Base-by-base conservation (phyloP, 2,888 invertebrate species). In the Agrotis puta region DNA sequence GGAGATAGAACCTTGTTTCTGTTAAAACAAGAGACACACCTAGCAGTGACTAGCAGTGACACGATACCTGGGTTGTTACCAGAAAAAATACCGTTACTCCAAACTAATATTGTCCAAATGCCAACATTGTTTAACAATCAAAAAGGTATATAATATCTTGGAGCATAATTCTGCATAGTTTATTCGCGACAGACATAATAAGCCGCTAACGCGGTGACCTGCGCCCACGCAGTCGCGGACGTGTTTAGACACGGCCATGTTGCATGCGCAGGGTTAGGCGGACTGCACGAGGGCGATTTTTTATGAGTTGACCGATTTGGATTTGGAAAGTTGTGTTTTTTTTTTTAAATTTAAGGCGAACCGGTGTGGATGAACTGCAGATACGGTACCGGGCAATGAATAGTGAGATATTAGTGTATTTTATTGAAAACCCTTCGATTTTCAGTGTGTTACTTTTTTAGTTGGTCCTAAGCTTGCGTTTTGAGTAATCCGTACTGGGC, bases 121-220 rank as follows among this genome's bases (percentile, higher is more conserved):
- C 33, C 56, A 56, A 56, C 43, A 58, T 61, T 75, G 58, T 68
- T 65, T 68, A 73, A 76, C 72, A 77, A 76, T 75, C 74, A 80
- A 82, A 62, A 79, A 75, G 66, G 70, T 65, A 70, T 78, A 67
- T 63, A 70, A 67, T 24, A 71, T 68, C 71, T 59, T 73, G 64
- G 63, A 54, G 71, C 73, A 86, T 78, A 85, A 82, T 80, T 85
- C 69, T 75, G 79, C 71, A 81, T 78, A 86, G 83, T 86, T 86
- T 86, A 88, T 88, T 86, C 82, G 86, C 86, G 85, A 84, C 86
- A 83, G 85, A 87, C 87, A 86, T 88, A 90, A 89, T 90, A 90
- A 90, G 88, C 87, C 87, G 85, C 86, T 88, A 89, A 89, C 86
- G 84, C 82, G 85, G 83, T 89, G 92, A 91, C 91, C 91, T 84